Conservation (phyloP, 1,140 invertebrate genomes). For the Ceratosolen solmsi region DNA sequence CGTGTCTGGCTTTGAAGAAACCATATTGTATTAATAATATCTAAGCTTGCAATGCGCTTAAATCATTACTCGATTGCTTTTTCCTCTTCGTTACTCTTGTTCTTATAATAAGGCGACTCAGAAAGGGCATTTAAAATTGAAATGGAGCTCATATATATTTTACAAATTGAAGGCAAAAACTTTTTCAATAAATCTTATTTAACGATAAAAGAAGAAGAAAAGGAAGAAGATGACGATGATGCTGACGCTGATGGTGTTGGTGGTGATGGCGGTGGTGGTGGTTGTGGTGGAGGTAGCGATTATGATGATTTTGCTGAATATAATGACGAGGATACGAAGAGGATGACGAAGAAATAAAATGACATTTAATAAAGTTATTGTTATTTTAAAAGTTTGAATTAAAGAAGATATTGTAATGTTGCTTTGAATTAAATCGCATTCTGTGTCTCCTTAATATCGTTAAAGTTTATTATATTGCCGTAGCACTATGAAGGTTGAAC, state of each 20-base stretch:
- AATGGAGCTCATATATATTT: slow-evolving; percentile 42
- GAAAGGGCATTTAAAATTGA: slow-evolving; percentile 32
- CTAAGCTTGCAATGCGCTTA: slow-evolving; percentile 44
- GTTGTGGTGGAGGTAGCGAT: too few relatives aligned
- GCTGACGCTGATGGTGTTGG: too few relatives aligned
- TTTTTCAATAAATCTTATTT: slow-evolving; percentile 32
- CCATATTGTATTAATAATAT: slow-evolving; percentile 51
- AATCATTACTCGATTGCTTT: slow-evolving; percentile 49
- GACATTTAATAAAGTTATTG: slow-evolving; percentile 30
- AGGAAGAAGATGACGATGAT: too few relatives aligned
- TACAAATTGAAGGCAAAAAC: slow-evolving; percentile 40
- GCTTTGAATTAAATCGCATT: slow-evolving; percentile 34
- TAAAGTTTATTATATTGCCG: slow-evolving; percentile 45
- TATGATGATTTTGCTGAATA: too few relatives aligned
- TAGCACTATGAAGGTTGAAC: slow-evolving; percentile 44
- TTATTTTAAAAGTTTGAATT: slow-evolving; percentile 39
- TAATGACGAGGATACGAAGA: too few relatives aligned
- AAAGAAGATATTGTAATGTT: slow-evolving; percentile 20
- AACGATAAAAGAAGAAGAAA: too few relatives aligned
- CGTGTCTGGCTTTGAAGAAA: slow-evolving; percentile 48
- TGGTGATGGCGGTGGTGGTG: too few relatives aligned
- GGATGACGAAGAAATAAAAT: too few relatives aligned
- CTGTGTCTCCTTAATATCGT: slow-evolving; percentile 38
- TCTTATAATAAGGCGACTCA: slow-evolving; percentile 43
- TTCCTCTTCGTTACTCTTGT: slow-evolving; percentile 39